Conservation (phyloP, 2,113 vertebrate genomes). For the Indicator indicator region DNA sequence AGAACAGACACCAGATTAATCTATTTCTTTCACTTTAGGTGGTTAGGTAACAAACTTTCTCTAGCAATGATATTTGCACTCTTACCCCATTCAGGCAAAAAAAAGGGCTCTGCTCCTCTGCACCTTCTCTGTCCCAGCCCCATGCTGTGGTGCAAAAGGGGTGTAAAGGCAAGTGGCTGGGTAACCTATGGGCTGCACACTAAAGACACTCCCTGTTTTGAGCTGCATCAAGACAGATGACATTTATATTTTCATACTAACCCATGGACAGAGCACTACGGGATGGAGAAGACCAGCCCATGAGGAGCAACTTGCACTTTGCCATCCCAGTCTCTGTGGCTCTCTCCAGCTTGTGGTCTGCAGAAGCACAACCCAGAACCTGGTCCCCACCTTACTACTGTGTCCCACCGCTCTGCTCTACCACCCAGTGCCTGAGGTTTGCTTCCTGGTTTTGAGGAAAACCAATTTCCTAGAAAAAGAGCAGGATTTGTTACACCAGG, state of each 20-base stretch:
- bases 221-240: background rate
- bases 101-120: background rate
- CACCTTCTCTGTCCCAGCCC: background rate
- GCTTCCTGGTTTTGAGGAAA: background rate
- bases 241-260: background rate
- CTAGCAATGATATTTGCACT: conserved; percentile 8
- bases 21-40: conserved; percentile 13
- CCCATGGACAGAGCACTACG: rapidly evolving
- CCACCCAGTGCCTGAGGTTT: background rate
- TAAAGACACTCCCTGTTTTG: rapidly evolving
- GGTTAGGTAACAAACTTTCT: conserved; percentile 30
- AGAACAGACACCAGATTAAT: conserved; percentile 39
- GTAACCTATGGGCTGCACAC: rapidly evolving
- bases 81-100: background rate
- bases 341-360: no score
- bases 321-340: rapidly evolving
- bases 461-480: background rate
- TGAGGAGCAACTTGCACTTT: rapidly evolving
- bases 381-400: rapidly evolving
- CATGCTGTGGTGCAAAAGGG: rapidly evolving
- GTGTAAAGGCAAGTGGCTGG: background rate
- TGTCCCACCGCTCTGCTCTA: rapidly evolving
- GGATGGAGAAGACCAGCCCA: rapidly evolving
- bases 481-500: rapidly evolving
- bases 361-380: rapidly evolving